Conservation (phyloP, 2,888 invertebrate species). For the Phania funesta region DNA sequence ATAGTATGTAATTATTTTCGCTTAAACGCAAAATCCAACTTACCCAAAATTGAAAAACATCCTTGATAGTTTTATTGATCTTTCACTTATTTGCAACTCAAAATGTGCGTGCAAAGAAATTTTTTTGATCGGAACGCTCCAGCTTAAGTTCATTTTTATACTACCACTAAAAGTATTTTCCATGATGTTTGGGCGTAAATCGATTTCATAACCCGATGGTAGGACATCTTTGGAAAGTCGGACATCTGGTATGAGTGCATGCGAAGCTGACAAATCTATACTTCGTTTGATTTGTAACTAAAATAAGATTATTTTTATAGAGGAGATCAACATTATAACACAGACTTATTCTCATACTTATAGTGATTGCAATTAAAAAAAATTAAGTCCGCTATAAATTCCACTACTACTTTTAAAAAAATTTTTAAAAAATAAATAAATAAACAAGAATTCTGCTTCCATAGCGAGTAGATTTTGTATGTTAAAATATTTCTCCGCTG, state of each 20-base stretch:
- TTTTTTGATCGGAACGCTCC: slow-evolving; percentile 83
- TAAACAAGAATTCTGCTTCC: no score
- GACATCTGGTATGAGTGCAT: slow-evolving; percentile 84
- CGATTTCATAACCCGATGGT: slow-evolving; percentile 85
- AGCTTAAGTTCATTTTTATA: slow-evolving; percentile 86
- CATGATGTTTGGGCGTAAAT: slow-evolving; percentile 85
- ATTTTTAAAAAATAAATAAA: no score
- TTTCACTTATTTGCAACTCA: slow-evolving; percentile 83
- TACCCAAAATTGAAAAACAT: slow-evolving; percentile 15
- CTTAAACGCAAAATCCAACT: not conserved
- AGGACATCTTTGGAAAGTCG: slow-evolving; percentile 84
- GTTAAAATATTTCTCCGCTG: no score
- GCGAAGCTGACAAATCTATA: slow-evolving; percentile 87
- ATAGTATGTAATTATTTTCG: not conserved
- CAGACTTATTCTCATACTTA: no score
- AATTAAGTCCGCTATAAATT: no score
- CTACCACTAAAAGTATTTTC: slow-evolving; percentile 85
- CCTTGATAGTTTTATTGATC: slow-evolving; percentile 80
- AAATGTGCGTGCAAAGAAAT: slow-evolving; percentile 85
- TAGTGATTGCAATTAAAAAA: no score
- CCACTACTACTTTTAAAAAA: no score
- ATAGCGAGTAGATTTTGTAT: no score
- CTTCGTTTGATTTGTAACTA: slow-evolving; percentile 82
- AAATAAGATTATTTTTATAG: not conserved
- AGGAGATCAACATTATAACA: not conserved